Evolutionary conservation across 2,797 vertebrate genomes (phyloP).

Genomic region (Falco naumanni): DNA sequence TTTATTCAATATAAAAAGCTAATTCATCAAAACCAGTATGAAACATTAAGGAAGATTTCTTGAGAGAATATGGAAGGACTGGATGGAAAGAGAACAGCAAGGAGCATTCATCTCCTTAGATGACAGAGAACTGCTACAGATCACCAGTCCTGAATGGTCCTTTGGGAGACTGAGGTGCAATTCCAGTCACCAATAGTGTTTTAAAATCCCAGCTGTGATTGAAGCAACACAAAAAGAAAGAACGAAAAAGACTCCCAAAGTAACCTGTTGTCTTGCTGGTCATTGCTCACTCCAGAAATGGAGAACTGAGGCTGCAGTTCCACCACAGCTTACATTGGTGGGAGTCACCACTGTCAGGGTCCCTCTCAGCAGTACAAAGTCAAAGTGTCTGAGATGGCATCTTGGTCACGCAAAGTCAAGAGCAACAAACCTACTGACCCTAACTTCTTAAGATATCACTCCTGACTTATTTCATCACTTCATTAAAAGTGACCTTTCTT

Average conservation of each 20-base stretch:
- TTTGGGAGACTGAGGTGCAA: background rate
- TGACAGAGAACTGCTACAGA: background rate
- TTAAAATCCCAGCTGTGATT: fast-evolving
- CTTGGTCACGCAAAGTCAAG: background rate
- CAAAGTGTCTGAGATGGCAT: background rate
- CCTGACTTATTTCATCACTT: background rate
- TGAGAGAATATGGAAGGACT: background rate
- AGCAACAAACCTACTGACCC: background rate
- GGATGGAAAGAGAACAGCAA: background rate
- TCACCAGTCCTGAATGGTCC: background rate
- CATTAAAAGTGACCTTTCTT: background rate
- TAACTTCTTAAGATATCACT: background rate
- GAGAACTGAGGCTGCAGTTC: background rate
- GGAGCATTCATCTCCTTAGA: background rate
- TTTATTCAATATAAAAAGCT: background rate
- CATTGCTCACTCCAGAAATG: background rate
- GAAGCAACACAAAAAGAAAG: background rate
- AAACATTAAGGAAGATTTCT: background rate
- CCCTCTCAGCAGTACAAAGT: background rate
- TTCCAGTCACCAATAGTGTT: background rate
- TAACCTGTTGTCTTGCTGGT: background rate
- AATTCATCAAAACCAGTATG: background rate
- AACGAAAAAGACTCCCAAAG: background rate
- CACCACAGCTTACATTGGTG: background rate
- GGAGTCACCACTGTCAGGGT: background rate